Evolutionary conservation across 2,113 vertebrate species (phyloP), one percentile per base, ranked within the genome.

Genomic region (Charadrius vociferus): DNA sequence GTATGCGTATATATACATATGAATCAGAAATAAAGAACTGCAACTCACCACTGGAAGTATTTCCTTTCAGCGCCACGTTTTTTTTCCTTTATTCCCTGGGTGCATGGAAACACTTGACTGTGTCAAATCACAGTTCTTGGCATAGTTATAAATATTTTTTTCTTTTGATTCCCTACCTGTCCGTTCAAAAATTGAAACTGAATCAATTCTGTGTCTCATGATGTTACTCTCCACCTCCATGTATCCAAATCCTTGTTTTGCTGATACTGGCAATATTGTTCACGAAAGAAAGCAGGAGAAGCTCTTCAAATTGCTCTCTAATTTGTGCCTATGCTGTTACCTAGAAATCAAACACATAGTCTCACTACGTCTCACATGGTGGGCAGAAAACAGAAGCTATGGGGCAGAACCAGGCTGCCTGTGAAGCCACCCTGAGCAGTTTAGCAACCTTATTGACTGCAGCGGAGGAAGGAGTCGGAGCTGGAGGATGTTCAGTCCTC

Each of bases 1-100:
- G 80, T 97, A 94, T 96, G 74, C 91, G 7, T 70, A 75, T 65
- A 84, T 95, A 56, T 83, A 85, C 80, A 41, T 96, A 70, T 96
- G 88, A 97, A 88, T 96, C 78, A 87, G 59, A 98, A 98, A 98
- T 98, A 98, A 98, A 97, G 97, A 96, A 80, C 58, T 91, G 43
- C 83, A 97, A 95, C 89, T 82, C 39, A 66, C 47, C 49, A 74
- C 58, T 78, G 81, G 43, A 90, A 43, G 19, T 84, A n/a, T 4
- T 83, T 97, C 9, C 13, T 92, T 95, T 97, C 67, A 47, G 11
- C 45, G 75, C 18, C 2, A 66, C 6, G 5, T 36, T 59, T 52
- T 45, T 45, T 7, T 24, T 37, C 10, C 10, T 80, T 30, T 88
- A 37, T 63, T 93, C 29, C 7, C 34, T 93, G 72, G 24, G 14